A percentile compares a stretch with the other conserved stretches of the same genome.
These are phyloP conservation scores for Phoenoteleia sp. DNA, from an alignment of 2,888 invertebrate genomes.

Conservation along the genomic window DNA sequence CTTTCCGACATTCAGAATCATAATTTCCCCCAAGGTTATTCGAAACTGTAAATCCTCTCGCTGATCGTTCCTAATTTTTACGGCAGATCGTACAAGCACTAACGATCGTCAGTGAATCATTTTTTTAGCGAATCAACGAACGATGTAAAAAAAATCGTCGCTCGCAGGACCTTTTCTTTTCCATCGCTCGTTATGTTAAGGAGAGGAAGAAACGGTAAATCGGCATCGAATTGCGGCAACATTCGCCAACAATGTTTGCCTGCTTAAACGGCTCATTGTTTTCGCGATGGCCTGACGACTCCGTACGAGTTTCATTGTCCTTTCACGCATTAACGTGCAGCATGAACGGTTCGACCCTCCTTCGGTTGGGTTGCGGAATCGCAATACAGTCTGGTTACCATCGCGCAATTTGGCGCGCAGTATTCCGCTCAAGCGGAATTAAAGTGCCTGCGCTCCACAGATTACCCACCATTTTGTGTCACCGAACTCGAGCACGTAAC, in stretches of 20 bases:
- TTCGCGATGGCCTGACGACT: slow-evolving; percentile 65
- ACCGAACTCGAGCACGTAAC: slow-evolving; percentile 21
- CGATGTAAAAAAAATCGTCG: background rate
- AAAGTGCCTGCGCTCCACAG: slow-evolving; percentile 53
- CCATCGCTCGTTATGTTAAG: slow-evolving; percentile 38
- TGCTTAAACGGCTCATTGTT: slow-evolving; percentile 70
- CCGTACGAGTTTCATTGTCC: slow-evolving; percentile 69
- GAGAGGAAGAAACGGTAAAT: slow-evolving; percentile 52
- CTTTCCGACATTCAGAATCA: background rate
- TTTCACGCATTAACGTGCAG: slow-evolving; percentile 71
- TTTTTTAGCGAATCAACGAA: background rate
- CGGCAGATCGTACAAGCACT: background rate
- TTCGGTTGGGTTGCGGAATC: slow-evolving; percentile 57
- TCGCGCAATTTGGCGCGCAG: slow-evolving; percentile 72
- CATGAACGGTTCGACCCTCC: slow-evolving; percentile 63
- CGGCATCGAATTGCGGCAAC: slow-evolving; percentile 63
- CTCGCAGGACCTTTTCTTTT: background rate
- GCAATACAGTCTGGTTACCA: slow-evolving; percentile 60
- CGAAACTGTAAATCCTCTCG: background rate
- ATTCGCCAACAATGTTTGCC: slow-evolving; percentile 66
- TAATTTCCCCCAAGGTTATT: background rate
- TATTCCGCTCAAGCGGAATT: slow-evolving; percentile 65
- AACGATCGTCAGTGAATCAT: slow-evolving; percentile 8
- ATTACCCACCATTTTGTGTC: slow-evolving; percentile 71
- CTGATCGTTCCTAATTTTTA: slow-evolving; percentile 43